Percentiles rank a stretch among this genome's conserved stretches.
Conservation (phyloP, 2,797 vertebrate species). For the Anguilla anguilla region DNA sequence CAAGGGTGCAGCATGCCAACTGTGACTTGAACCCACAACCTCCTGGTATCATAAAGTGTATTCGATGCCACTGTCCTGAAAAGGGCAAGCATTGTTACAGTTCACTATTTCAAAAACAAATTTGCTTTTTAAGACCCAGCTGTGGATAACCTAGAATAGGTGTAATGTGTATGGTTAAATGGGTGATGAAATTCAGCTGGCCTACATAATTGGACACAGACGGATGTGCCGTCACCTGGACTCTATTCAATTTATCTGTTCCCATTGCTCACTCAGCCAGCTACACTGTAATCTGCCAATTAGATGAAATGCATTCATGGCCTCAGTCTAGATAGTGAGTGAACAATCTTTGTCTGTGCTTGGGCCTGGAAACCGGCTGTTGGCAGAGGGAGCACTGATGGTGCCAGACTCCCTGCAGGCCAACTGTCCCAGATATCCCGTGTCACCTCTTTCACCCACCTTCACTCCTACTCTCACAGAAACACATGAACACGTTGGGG, state of each 20-base stretch:
- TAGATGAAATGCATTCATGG: conserved; percentile 35
- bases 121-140: background rate
- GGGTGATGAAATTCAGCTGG: conserved; percentile 14
- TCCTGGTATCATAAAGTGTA: background rate
- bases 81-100: background rate
- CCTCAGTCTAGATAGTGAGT: conserved; percentile 39
- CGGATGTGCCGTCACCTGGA: background rate
- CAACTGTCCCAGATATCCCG: conserved; percentile 56
- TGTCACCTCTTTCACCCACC: conserved; percentile 27
- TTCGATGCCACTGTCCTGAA: background rate
- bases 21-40: background rate
- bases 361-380: conserved; percentile 55
- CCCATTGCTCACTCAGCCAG: conserved; percentile 13
- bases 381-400: conserved; percentile 50
- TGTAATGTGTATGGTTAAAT: background rate
- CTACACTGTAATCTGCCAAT: conserved; percentile 32
- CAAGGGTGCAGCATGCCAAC: background rate
- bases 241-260: conserved; percentile 5
- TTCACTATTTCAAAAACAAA: background rate
- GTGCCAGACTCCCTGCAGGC: conserved; percentile 48
- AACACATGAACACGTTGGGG: background rate
- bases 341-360: conserved; percentile 54
- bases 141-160: background rate
- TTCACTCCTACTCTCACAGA: background rate
- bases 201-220: conserved; percentile 3